These are phyloP conservation scores for Hecatera dysodea DNA, from an alignment of 2,888 invertebrate genomes.

Conservation along the genomic window DNA sequence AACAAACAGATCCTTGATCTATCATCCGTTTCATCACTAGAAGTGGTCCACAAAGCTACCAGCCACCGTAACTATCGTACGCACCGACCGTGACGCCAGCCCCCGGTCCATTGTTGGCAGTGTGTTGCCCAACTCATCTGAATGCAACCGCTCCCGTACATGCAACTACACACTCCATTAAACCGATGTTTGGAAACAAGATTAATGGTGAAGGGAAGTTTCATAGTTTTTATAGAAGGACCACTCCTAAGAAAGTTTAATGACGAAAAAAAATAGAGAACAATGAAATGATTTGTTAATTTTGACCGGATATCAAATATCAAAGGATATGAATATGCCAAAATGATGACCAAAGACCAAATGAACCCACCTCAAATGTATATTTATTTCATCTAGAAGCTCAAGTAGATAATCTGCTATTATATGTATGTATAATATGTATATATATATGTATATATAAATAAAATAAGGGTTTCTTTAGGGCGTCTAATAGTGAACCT, in stretches of 20 bases:
- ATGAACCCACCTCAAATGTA: too few relatives aligned
- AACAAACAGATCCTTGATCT: conserved; percentile 50
- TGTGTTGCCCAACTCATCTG: conserved; percentile 66
- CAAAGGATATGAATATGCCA: neutral
- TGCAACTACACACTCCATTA: conserved; percentile 82
- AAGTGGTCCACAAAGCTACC: conserved; percentile 55
- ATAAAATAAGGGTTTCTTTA: neutral
- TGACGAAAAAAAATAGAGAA: neutral
- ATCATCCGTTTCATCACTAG: conserved; percentile 61
- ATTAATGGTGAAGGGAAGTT: conserved; percentile 72
- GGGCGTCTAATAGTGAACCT: conserved; percentile 2
- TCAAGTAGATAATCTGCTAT: neutral
- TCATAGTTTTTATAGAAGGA: conserved; percentile 30
- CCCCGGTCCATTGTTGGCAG: conserved; percentile 55
- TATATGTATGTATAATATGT: neutral
- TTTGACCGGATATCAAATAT: neutral
- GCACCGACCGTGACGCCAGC: conserved; percentile 60
- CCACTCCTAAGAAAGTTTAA: conserved; percentile 44
- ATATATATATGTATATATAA: neutral
- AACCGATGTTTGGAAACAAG: conserved; percentile 82
- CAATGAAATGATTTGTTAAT: neutral
- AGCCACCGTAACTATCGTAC: conserved; percentile 64
- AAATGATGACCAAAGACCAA: neutral
- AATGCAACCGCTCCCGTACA: conserved; percentile 82
- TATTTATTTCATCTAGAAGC: neutral